Percentiles rank a stretch among this genome's conserved stretches.
Evolutionary conservation across 2,113 vertebrate species (phyloP).

Genomic region (Arizona elegans): DNA sequence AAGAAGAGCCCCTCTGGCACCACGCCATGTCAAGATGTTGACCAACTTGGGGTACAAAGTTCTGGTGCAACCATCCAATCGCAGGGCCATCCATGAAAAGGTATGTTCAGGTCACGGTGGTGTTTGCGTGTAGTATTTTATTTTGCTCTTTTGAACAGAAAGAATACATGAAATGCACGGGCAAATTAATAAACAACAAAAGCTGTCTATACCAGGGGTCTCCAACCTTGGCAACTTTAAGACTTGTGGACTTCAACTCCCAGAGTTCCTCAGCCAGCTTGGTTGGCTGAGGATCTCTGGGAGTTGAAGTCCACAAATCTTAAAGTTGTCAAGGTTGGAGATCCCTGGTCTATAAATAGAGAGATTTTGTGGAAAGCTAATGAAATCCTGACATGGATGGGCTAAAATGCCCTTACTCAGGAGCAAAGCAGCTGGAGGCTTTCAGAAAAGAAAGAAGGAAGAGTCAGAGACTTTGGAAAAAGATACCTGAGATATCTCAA

Average conservation of each 20-base stretch:
- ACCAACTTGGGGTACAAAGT: constrained; percentile 90
- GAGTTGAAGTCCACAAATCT: no score
- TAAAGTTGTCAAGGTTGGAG: no score
- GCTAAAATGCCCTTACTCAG: background rate
- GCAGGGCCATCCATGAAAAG: constrained; percentile 91
- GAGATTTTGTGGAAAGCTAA: background rate
- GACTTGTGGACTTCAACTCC: no score
- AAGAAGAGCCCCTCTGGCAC: constrained; percentile 90
- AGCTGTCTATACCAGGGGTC: no score
- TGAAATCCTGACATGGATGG: background rate
- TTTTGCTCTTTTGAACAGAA: background rate
- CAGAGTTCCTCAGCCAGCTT: no score
- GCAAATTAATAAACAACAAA: background rate
- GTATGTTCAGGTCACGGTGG: constrained; percentile 60
- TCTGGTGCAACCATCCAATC: constrained; percentile 91
- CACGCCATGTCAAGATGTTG: constrained; percentile 86
- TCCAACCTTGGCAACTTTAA: no score
- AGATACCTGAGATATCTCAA: background rate
- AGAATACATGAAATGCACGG: background rate
- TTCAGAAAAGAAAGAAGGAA: background rate
- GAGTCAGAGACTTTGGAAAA: background rate
- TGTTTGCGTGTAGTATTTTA: background rate
- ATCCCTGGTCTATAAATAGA: no score
- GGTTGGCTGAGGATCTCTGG: no score
- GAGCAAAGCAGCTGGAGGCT: background rate